Conservation (phyloP, 2,888 invertebrate species). For the Leptogaster cylindrica region DNA sequence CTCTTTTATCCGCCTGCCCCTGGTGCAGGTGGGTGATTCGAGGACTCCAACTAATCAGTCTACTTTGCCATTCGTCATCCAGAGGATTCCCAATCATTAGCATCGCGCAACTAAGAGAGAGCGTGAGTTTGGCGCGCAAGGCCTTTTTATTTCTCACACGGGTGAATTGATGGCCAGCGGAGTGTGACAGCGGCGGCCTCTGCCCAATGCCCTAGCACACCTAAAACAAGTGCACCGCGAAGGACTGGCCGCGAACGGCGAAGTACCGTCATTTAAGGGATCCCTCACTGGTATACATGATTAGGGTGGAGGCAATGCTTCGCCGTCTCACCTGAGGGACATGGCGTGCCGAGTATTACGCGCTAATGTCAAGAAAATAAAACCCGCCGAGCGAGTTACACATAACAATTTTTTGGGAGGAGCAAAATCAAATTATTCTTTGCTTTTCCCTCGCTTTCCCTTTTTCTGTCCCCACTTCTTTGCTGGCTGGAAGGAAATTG, state of each 20-base stretch:
- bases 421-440: conserved; percentile 33
- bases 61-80: no score
- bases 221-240: conserved; percentile 17
- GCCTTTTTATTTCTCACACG: conserved; percentile 6
- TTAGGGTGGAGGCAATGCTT: conserved; percentile 38
- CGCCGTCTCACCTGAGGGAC: conserved; percentile 37
- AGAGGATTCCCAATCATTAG: no score
- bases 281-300: conserved; percentile 21
- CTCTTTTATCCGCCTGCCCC: background rate
- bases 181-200: conserved; percentile 38
- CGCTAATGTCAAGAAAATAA: conserved; percentile 40
- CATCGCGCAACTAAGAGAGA: no score
- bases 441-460: conserved; percentile 14
- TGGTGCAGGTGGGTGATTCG: background rate
- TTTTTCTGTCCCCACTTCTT: conserved; percentile 35
- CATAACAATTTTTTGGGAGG: conserved; percentile 42
- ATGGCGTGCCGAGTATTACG: conserved; percentile 19
- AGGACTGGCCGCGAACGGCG: background rate
- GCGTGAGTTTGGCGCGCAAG: no score
- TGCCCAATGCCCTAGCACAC: conserved; percentile 22
- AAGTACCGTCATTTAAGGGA: conserved; percentile 10
- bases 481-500: conserved; percentile 13
- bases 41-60: background rate
- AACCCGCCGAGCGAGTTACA: conserved; percentile 38
- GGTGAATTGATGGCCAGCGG: conserved; percentile 12